phyloP scores from a whole-genome alignment of 2,113 vertebrate genomes.

The Malurus alboscapulatus region DNA sequence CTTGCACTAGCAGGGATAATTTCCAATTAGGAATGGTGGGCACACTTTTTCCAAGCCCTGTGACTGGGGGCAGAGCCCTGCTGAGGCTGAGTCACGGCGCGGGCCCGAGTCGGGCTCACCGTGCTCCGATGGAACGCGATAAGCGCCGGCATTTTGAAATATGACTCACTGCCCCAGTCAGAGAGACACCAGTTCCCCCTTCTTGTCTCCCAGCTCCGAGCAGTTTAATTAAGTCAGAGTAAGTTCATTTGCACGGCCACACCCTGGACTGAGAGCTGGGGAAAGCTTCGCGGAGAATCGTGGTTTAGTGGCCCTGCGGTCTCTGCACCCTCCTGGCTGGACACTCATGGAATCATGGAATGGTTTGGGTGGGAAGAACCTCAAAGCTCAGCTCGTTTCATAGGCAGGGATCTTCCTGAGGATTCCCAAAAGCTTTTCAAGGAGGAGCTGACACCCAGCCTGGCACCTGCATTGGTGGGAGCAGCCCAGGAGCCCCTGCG shows the following conservation, averaged over 20 bases:
- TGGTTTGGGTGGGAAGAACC: background rate
- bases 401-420: background rate
- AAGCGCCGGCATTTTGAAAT: background rate
- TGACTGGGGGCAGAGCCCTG: background rate
- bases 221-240: background rate
- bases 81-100: background rate
- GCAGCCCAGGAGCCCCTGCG: accelerated
- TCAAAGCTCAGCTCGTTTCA: background rate
- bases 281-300: accelerated
- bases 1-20: background rate
- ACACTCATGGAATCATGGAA: background rate
- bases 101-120: accelerated
- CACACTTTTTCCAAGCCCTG: background rate
- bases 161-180: background rate
- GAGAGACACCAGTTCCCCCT: background rate
- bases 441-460: background rate
- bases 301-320: accelerated
- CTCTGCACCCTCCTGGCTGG: background rate
- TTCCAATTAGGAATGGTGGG: background rate
- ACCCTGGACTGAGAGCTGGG: background rate
- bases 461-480: background rate
- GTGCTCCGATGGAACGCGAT: background rate
- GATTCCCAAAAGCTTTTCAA: background rate
- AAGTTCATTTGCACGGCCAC: conserved; percentile 37
- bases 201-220: background rate